Evolutionary conservation across 2,888 invertebrate species (phyloP), one percentile per base, ranked within the genome.

Genomic region (Philonicus albiceps): DNA sequence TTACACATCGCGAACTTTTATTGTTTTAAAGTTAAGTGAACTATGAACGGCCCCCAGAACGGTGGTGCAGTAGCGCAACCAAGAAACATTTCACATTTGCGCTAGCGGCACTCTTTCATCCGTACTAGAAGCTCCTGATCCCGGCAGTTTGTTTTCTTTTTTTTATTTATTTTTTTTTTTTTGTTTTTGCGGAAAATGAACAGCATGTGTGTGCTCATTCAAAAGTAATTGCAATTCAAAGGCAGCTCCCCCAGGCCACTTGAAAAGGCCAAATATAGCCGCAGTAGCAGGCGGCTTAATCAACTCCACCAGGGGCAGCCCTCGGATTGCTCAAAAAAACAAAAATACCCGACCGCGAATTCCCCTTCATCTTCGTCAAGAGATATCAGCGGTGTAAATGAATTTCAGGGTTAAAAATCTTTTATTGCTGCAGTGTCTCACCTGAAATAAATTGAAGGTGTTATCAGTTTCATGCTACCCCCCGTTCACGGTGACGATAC

Each of bases 11-110:
- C 37, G 64, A 43, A 72, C 72, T 83, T 72, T 83, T 72, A 83
- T 83, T 83, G 83, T 83, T 83, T 72, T 83, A 72, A 72, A 83
- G 83, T 83, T 83, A 83, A 83, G 83, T 83, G 83, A 83, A 83
- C 64, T 83, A 37, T 83, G 53, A 80, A 43, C 80, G 30, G 30
- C n/a, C 27, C 80, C n/a, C 80, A 53, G n/a, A n/a, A n/a, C 31
- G 55, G 22, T 27, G 64, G 64, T 64, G 64, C 27, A 64, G 64
- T 7, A 22, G 64, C 64, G 64, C 49, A 53, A 80, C 22, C 76
- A 78, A 78, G 78, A 43, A 78, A 43, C 78, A 78, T 78, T 78
- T 78, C 43, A 27, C 53, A n/a, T 80, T 80, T 55, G n/a, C 49
- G 40, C 78, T 40, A 19, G 37, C 27, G 13, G 80, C 53, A 19